Evolutionary conservation across 2,888 invertebrate species (phyloP).

Genomic region (Lissocephala sabroskyi): DNA sequence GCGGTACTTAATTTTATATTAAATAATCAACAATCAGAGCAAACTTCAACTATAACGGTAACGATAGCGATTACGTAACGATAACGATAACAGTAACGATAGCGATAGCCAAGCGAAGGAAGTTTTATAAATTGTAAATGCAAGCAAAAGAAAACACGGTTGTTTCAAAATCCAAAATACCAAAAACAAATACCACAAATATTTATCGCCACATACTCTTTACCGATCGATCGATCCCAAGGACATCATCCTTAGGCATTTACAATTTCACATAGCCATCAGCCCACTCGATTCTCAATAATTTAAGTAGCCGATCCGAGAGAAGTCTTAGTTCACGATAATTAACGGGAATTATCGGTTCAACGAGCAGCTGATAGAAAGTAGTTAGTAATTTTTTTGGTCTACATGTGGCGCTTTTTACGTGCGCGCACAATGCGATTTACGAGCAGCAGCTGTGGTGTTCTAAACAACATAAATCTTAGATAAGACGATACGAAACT

Average conservation of each 20-base stretch:
- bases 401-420: conserved; percentile 50
- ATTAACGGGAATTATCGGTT: no score
- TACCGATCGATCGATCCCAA: no score
- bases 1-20: conserved; percentile 17
- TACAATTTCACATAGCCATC: no score
- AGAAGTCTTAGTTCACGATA: no score
- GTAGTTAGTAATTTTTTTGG: conserved; percentile 53
- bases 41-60: no score
- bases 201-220: no score
- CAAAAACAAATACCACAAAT: conserved; percentile 1
- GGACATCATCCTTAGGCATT: no score
- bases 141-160: conserved; percentile 18
- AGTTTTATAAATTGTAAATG: conserved; percentile 26
- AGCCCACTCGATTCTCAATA: no score
- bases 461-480: conserved; percentile 44
- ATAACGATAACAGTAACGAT: conserved; percentile 9
- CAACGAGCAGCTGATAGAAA: conserved; percentile 1
- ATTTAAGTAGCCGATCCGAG: no score
- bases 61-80: conserved; percentile 26
- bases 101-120: no score
- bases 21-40: conserved; percentile 31
- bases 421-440: conserved; percentile 43
- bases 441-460: conserved; percentile 58
- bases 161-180: conserved; percentile 24
- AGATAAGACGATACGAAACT: conserved; percentile 10